phyloP scores from a whole-genome alignment of 2,888 invertebrate species.

The Latrodectus hesperus region DNA sequence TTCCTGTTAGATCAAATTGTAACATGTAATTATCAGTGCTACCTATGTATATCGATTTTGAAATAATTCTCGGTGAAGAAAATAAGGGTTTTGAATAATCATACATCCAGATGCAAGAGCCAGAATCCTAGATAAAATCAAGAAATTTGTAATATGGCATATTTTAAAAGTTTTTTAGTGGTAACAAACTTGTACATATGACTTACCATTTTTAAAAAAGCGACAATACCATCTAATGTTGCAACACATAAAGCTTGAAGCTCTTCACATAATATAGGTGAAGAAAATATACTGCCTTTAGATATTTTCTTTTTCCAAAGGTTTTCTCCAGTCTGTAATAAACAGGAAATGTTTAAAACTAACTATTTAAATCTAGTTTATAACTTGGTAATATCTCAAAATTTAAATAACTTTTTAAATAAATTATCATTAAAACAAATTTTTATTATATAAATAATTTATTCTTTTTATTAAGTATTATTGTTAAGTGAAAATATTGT shows the following conservation, averaged over 20 bases:
- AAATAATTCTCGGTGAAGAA: constrained; percentile 78
- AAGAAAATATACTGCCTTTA: constrained; percentile 78
- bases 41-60: constrained; percentile 72
- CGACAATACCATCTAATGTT: constrained; percentile 80
- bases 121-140: constrained; percentile 74
- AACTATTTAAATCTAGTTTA: too few species aligned
- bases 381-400: too few species aligned
- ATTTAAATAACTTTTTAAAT: too few species aligned
- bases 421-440: too few species aligned
- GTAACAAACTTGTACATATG: not conserved
- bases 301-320: constrained; percentile 75
- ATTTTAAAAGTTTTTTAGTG: too few species aligned
- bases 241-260: constrained; percentile 77
- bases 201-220: constrained; percentile 77
- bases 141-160: not conserved
- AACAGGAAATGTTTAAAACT: not conserved
- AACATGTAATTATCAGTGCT: constrained; percentile 74
- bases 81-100: constrained; percentile 81
- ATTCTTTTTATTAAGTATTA: too few species aligned
- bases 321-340: constrained; percentile 69
- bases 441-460: too few species aligned
- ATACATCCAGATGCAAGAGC: constrained; percentile 79
- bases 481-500: too few species aligned
- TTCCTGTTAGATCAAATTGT: constrained; percentile 72
- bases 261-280: constrained; percentile 74